phyloP scores from a whole-genome alignment of 2,113 vertebrate genomes.

The Apeltes quadracus region DNA sequence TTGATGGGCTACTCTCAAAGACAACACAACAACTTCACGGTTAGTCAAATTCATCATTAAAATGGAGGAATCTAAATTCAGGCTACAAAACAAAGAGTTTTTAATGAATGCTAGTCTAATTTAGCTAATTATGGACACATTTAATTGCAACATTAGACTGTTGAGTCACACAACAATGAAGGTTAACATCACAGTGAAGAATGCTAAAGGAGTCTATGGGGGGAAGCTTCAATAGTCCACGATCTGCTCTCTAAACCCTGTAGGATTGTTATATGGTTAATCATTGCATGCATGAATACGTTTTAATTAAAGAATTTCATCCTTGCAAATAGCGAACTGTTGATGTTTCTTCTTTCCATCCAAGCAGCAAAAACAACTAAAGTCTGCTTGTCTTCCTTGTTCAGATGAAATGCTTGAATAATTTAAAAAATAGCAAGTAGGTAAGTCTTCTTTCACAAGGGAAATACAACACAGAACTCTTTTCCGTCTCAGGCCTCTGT shows the following conservation, averaged over 20 bases:
- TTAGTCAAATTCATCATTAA: constrained; percentile 51
- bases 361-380: background rate
- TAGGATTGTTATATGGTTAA: background rate
- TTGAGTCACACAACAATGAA: constrained; percentile 24
- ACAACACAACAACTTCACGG: constrained; percentile 37
- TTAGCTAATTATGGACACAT: constrained; percentile 42
- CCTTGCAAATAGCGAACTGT: constrained; percentile 1
- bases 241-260: constrained; percentile 3
- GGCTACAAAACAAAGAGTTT: constrained; percentile 27
- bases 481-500: background rate
- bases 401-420: background rate
- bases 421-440: constrained; percentile 2
- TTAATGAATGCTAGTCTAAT: constrained; percentile 44
- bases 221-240: constrained; percentile 11
- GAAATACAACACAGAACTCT: background rate
- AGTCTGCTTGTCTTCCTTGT: background rate
- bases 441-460: background rate
- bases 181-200: constrained; percentile 10
- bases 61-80: constrained; percentile 22
- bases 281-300: background rate
- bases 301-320: background rate
- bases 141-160: constrained; percentile 23
- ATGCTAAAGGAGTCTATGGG: background rate
- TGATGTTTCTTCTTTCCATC: constrained; percentile 3
- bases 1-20: constrained; percentile 54